A percentile compares a stretch with the other conserved stretches of the same genome.
Conservation (phyloP, 1,140 invertebrate genomes). For the Xylocopa sonorina region DNA sequence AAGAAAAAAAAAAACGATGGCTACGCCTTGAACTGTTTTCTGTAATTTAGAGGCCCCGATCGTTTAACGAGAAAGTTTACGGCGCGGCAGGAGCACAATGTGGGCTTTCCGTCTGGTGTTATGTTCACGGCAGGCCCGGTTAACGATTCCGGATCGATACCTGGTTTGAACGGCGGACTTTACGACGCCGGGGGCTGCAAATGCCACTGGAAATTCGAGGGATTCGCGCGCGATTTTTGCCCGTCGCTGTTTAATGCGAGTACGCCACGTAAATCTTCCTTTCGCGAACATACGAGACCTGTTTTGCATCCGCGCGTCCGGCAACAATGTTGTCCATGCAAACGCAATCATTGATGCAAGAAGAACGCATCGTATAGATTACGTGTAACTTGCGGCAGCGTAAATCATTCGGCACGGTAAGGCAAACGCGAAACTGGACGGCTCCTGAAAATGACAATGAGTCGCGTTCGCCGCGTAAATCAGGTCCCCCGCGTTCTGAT, state of each 20-base stretch:
- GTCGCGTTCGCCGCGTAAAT: slow-evolving; percentile 36
- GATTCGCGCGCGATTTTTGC: slow-evolving; percentile 42
- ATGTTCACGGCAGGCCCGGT: not conserved
- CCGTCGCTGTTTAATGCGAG: slow-evolving; percentile 32
- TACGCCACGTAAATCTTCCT: slow-evolving; percentile 44
- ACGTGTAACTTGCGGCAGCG: slow-evolving; percentile 47
- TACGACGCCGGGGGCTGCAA: slow-evolving; percentile 5
- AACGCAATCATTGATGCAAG: slow-evolving; percentile 62
- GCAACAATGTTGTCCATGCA: slow-evolving; percentile 59
- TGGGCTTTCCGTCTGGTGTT: not conserved
- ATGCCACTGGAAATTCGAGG: slow-evolving; percentile 37
- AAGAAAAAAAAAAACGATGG: not conserved
- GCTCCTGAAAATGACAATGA: slow-evolving; percentile 56
- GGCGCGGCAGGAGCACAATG: no score
- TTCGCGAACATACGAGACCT: slow-evolving; percentile 42
- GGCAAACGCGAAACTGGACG: slow-evolving; percentile 22
- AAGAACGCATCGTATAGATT: slow-evolving; percentile 66
- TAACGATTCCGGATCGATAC: slow-evolving; percentile 48
- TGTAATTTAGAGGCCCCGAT: not conserved
- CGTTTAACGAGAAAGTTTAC: not conserved
- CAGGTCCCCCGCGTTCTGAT: slow-evolving; percentile 29
- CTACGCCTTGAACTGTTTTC: not conserved
- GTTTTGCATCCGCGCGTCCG: slow-evolving; percentile 48
- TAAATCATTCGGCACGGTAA: slow-evolving; percentile 53
- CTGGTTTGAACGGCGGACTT: slow-evolving; percentile 29